These are phyloP conservation scores for Ellobium chinense DNA, from an alignment of 2,888 invertebrate species.

Conservation along the genomic window DNA sequence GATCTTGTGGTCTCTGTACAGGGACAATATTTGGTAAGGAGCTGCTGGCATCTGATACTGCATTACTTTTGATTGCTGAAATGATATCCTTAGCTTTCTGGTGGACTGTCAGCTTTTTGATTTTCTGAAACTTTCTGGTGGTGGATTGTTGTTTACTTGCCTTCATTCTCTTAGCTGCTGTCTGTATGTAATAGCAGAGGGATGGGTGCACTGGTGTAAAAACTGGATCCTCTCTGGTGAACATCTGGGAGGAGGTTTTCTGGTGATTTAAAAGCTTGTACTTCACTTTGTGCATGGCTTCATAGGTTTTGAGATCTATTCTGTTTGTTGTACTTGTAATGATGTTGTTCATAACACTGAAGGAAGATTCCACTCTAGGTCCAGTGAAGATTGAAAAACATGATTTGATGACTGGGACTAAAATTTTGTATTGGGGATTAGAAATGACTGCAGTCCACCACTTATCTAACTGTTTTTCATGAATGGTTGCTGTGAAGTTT, in stretches of 20 bases:
- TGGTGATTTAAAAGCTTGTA: background rate
- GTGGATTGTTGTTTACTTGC: too few relatives aligned
- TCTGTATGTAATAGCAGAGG: conserved; percentile 3
- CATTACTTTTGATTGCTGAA: too few relatives aligned
- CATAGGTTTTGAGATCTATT: background rate
- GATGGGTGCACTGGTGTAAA: conserved; percentile 10
- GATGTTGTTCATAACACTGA: conserved; percentile 14
- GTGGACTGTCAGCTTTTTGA: too few relatives aligned
- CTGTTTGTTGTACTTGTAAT: background rate
- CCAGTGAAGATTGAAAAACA: conserved; percentile 24
- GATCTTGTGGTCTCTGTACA: too few relatives aligned
- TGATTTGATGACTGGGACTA: background rate
- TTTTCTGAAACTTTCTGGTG: too few relatives aligned
- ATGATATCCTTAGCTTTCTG: too few relatives aligned
- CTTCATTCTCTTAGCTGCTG: too few relatives aligned
- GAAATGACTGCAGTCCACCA: conserved; percentile 5
- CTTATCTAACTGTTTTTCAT: background rate
- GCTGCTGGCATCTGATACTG: too few relatives aligned
- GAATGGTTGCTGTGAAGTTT: background rate
- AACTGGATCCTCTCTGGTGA: background rate
- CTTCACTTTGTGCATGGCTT: background rate
- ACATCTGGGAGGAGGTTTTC: background rate
- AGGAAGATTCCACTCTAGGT: conserved; percentile 1
- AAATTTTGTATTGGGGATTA: background rate
- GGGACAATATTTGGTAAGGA: too few relatives aligned